These are phyloP conservation scores for Procambarus virginalis DNA, from an alignment of 1,140 invertebrate genomes.

Conservation along the genomic window DNA sequence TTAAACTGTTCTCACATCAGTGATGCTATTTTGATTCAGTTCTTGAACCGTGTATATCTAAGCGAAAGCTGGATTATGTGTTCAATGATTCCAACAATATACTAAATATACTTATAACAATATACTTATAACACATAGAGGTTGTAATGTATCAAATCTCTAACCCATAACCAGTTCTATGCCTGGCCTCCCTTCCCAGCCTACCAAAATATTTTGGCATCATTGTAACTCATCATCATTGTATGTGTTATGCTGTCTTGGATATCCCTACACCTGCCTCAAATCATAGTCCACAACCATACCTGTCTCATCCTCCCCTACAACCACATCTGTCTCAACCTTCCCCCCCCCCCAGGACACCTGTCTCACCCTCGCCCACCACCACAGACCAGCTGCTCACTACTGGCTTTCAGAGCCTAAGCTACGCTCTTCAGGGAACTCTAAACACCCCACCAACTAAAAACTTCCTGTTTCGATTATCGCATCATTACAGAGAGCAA, in stretches of 20 bases:
- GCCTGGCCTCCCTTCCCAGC: neutral
- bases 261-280: no score
- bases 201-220: neutral
- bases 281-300: no score
- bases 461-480: slow-evolving; percentile 40
- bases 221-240: no score
- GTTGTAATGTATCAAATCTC: no score
- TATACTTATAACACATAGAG: no score
- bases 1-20: no score
- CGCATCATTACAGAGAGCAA: slow-evolving; percentile 21
- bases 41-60: no score
- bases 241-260: no score
- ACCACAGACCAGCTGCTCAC: neutral
- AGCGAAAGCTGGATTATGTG: no score
- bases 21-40: no score
- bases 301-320: neutral
- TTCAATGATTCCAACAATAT: no score
- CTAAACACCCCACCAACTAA: slow-evolving; percentile 11
- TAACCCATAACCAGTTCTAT: neutral
- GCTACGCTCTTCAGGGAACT: neutral
- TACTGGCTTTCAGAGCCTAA: neutral
- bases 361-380: neutral
- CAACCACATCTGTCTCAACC: neutral
- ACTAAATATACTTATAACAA: no score
- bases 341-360: neutral